These are phyloP conservation scores for Alentia gelatinosa DNA, from an alignment of 2,888 invertebrate species.

Conservation along the genomic window DNA sequence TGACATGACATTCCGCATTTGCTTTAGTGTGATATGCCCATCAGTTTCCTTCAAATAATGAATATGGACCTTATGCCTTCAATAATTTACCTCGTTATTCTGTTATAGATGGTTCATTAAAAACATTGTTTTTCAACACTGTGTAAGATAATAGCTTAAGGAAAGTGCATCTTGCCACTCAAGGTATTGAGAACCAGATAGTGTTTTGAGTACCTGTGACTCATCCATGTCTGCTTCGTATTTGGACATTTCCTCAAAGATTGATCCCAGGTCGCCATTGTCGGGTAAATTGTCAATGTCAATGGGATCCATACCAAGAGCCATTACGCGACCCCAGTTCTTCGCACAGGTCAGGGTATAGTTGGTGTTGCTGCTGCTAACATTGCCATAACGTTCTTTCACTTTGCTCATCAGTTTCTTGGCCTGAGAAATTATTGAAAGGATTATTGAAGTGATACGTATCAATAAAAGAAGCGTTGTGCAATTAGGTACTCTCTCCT, in stretches of 20 bases:
- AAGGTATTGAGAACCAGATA: background rate
- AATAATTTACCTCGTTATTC: background rate
- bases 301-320: conserved; percentile 14
- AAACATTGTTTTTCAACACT: background rate
- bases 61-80: too few relatives aligned
- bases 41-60: background rate
- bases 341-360: conserved; percentile 13
- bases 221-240: conserved; percentile 8
- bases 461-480: background rate
- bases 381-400: background rate
- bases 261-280: background rate
- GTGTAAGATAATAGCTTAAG: background rate
- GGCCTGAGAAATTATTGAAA: background rate
- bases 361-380: background rate
- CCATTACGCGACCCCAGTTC: background rate
- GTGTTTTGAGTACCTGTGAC: background rate
- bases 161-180: background rate
- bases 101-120: background rate
- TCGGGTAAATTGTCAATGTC: conserved; percentile 31
- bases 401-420: background rate
- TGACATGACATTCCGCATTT: background rate
- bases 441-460: background rate
- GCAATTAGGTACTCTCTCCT: background rate
- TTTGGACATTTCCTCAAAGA: background rate
- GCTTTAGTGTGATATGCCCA: background rate